Base-by-base conservation (phyloP, 1,140 invertebrate genomes). In the Lutraria rhynchaena region DNA sequence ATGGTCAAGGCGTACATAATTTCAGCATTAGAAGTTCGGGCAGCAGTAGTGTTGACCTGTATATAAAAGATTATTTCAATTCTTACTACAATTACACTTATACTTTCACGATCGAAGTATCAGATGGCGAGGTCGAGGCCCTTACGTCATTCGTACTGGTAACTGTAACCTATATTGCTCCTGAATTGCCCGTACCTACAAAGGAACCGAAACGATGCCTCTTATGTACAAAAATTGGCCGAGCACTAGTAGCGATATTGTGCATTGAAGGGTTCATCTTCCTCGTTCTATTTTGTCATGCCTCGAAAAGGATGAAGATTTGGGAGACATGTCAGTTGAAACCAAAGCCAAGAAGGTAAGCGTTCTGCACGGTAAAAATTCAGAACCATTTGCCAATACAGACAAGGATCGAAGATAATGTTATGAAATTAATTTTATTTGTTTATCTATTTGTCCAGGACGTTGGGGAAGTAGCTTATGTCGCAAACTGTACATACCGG, bases 41-140 rank as follows among this genome's bases (percentile, higher is more conserved):
- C 3, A n/a, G n/a, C n/a, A 7, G 7, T 7, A 27, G n/a, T 24
- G 44, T 35, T 17, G 1, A 51, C 15, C 44, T 69, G 41, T 51
- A 44, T 53, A 17, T 69, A 19, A 7, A 1, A 0, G 19, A 49
- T 15, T 53, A 69, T 22, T 31, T 69, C 0, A 17, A 27, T 24
- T 69, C 41, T 41, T 51, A 31, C 1, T 69, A 69, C 24, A 51
- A 69, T 29, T 49, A 49, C 22, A 69, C 65, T 46, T 69, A 17
- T 27, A 27, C 29, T 33, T 69, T 69, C n/a, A 69, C 65, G 4
- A 27, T 69, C 1, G 3, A 51, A 53, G 65, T 69, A 1, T 46
- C 44, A 1, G 65, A 69, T 22, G 65, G 65, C 1, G 65, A 69
- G 35, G 19, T 1, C 27, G 29, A 53, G 5, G 35, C 65, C 9